phyloP scores from a whole-genome alignment of 2,113 vertebrate genomes.

The Toxotes jaculatrix region DNA sequence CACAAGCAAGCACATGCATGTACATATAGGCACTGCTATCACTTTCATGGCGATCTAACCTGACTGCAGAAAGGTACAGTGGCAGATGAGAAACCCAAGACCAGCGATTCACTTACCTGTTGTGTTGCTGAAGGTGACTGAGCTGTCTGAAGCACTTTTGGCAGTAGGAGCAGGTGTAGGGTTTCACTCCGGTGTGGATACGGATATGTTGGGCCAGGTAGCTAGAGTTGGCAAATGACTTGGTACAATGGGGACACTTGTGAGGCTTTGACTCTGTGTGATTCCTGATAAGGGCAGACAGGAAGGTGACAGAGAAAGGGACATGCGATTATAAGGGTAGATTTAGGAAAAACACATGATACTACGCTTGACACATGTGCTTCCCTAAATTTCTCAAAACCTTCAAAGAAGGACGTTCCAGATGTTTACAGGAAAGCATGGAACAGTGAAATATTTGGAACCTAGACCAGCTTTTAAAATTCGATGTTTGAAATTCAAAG shows the following conservation, averaged over 20 bases:
- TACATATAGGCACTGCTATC: conserved; percentile 11
- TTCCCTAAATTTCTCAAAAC: neutral
- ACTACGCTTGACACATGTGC: neutral
- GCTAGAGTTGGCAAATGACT: conserved; percentile 98
- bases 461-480: neutral
- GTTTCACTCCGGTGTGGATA: conserved; percentile 98
- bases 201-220: conserved; percentile 98
- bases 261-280: conserved; percentile 99
- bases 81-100: conserved; percentile 57
- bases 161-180: conserved; percentile 95
- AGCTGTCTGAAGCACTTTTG: conserved; percentile 97
- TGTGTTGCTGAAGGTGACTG: conserved; percentile 98
- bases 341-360: neutral
- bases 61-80: neutral
- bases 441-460: neutral
- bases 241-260: conserved; percentile 99
- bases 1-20: conserved; percentile 50
- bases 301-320: conserved; percentile 14
- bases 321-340: conserved; percentile 30
- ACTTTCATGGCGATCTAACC: conserved; percentile 25
- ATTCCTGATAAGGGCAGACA: conserved; percentile 84
- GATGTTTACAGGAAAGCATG: neutral
- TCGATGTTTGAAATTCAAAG: conserved; percentile 8
- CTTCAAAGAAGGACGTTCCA: neutral
- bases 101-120: conserved; percentile 87